These are phyloP conservation scores for Aplocera efformata DNA, from an alignment of 2,888 invertebrate species.

Conservation along the genomic window DNA sequence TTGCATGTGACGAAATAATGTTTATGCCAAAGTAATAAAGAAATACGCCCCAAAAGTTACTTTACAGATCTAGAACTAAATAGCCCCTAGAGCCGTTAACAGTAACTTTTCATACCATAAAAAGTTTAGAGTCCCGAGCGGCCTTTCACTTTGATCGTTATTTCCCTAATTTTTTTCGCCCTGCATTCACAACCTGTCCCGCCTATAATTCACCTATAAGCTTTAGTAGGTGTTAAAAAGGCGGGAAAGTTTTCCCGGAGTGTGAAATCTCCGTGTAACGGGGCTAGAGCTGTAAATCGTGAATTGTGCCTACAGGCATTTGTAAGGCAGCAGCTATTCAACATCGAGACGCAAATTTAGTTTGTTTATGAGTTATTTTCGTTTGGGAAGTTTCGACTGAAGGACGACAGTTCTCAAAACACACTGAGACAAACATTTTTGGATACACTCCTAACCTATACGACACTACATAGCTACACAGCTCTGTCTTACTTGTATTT, in stretches of 20 bases:
- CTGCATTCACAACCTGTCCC: slow-evolving; percentile 17
- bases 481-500: too few species aligned
- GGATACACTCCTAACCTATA: too few species aligned
- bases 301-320: slow-evolving; percentile 14
- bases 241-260: slow-evolving; percentile 20
- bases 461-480: too few species aligned
- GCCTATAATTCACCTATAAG: slow-evolving; percentile 25
- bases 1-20: too few species aligned
- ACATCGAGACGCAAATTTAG: slow-evolving; percentile 1
- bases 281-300: slow-evolving; percentile 16
- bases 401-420: too few species aligned
- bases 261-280: slow-evolving; percentile 18
- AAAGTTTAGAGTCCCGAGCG: slow-evolving; percentile 13
- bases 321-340: slow-evolving; percentile 3
- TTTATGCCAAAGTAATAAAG: too few species aligned
- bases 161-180: slow-evolving; percentile 20
- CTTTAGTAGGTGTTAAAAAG: slow-evolving; percentile 29
- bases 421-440: too few species aligned
- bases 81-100: neutral
- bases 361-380: too few species aligned
- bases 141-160: slow-evolving; percentile 14
- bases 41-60: too few species aligned
- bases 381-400: too few species aligned
- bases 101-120: slow-evolving; percentile 12
- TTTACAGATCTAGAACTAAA: too few species aligned